These are phyloP conservation scores for Pristiophorus japonicus DNA, from an alignment of 2,113 vertebrate genomes.

Conservation along the genomic window DNA sequence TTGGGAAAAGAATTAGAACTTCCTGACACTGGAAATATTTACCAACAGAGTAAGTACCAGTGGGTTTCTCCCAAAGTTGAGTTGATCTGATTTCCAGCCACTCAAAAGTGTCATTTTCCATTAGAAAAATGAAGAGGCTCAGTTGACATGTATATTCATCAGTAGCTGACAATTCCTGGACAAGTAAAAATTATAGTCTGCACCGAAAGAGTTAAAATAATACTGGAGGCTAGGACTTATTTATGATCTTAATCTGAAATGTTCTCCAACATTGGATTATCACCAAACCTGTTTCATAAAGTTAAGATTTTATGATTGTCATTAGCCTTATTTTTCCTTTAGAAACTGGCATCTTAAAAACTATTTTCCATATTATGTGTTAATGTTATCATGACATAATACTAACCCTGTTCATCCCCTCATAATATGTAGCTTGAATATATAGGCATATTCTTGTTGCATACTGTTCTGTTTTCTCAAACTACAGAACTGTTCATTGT, in stretches of 20 bases:
- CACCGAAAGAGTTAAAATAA: not conserved
- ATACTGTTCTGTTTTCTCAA: no score
- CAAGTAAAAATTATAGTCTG: not conserved
- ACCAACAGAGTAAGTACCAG: not conserved
- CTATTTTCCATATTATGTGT: not conserved
- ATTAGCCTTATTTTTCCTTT: not conserved
- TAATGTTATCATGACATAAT: not conserved
- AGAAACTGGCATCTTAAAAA: not conserved
- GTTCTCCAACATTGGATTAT: not conserved
- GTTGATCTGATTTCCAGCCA: not conserved
- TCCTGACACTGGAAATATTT: not conserved
- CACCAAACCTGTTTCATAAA: slow-evolving; percentile 11
- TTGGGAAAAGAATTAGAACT: not conserved
- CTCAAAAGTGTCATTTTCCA: not conserved
- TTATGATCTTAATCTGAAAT: slow-evolving; percentile 26
- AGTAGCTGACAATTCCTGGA: not conserved
- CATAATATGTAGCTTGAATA: not conserved
- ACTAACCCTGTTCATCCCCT: no score
- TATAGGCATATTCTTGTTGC: not conserved
- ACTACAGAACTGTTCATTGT: not conserved
- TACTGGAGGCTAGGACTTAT: not conserved
- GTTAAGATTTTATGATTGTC: not conserved
- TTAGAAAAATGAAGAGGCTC: not conserved
- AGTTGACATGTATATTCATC: not conserved
- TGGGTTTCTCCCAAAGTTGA: not conserved